Conservation (phyloP, 64 coral and sea anemone species). For the Platygyra sinensis region DNA sequence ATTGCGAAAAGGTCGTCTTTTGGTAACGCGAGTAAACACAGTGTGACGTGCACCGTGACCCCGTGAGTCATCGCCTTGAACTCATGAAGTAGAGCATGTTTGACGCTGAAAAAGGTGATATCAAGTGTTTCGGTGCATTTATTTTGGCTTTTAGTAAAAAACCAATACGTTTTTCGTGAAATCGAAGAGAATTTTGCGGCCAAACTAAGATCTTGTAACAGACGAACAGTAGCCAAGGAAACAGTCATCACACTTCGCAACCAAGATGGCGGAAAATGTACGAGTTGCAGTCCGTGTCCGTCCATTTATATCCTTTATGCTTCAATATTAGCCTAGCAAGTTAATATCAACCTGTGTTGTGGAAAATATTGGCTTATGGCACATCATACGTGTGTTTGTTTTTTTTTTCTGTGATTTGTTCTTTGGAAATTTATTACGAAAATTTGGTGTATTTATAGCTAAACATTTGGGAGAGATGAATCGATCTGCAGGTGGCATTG, state of each 20-base stretch:
- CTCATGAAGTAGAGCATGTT: neutral
- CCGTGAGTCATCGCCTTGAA: neutral
- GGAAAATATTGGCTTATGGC: slow-evolving; percentile 16
- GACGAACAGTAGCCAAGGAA: slow-evolving; percentile 24
- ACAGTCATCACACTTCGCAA: neutral
- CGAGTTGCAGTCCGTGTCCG: slow-evolving; percentile 83
- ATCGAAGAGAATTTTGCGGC: neutral
- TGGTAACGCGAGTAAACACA: slow-evolving; percentile 33
- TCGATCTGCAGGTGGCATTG: neutral
- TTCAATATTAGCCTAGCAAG: neutral
- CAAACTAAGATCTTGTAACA: neutral
- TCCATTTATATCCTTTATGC: slow-evolving; percentile 93
- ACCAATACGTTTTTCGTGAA: neutral
- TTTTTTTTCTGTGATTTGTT: neutral
- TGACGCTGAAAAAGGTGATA: neutral
- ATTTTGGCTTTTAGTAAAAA: neutral
- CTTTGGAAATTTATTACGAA: neutral
- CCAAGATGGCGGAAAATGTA: slow-evolving; percentile 87
- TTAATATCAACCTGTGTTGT: neutral
- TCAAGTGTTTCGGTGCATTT: neutral
- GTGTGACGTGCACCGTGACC: neutral
- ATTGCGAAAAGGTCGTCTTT: neutral
- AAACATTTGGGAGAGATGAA: neutral
- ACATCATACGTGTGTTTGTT: neutral
- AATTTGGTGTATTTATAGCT: neutral